Conservation (phyloP, 2,797 vertebrate genomes). For the Pelobates cultripes region DNA sequence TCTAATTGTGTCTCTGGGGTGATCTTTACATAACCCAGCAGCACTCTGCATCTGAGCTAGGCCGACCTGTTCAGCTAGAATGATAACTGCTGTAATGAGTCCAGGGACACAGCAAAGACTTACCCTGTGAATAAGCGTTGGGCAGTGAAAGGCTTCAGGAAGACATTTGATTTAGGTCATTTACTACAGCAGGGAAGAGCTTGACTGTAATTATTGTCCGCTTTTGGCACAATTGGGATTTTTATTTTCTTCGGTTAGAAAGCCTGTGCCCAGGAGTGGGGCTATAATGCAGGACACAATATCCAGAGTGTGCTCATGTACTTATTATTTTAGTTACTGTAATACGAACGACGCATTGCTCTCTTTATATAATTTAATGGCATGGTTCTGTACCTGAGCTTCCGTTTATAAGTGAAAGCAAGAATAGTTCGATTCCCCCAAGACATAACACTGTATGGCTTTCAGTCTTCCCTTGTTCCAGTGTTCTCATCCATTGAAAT, state of each 20-base stretch:
- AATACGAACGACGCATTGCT: too few relatives aligned
- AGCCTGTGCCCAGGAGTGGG: too few relatives aligned
- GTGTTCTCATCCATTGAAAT: too few relatives aligned
- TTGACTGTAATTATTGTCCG: slow-evolving; percentile 17
- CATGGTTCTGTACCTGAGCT: too few relatives aligned
- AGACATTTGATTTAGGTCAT: slow-evolving; percentile 43
- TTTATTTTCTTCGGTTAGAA: not conserved
- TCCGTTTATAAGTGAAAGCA: too few relatives aligned
- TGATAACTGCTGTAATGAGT: slow-evolving; percentile 60
- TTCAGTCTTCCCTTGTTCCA: too few relatives aligned
- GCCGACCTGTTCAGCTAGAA: slow-evolving; percentile 57
- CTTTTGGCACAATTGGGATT: not conserved
- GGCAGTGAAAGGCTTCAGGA: slow-evolving; percentile 32
- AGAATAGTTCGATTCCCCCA: too few relatives aligned
- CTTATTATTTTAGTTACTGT: too few relatives aligned
- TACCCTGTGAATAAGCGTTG: slow-evolving; percentile 10
- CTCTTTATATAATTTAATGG: too few relatives aligned
- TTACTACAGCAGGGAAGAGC: slow-evolving; percentile 27
- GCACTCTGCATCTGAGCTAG: slow-evolving; percentile 47
- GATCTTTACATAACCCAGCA: slow-evolving; percentile 59
- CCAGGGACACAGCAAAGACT: slow-evolving; percentile 45
- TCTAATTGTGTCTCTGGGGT: slow-evolving; percentile 58
- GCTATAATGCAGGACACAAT: too few relatives aligned
- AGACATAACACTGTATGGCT: too few relatives aligned
- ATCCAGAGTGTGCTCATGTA: too few relatives aligned